These are phyloP conservation scores for Monopis laevigella DNA, from an alignment of 2,888 invertebrate genomes.

Conservation along the genomic window DNA sequence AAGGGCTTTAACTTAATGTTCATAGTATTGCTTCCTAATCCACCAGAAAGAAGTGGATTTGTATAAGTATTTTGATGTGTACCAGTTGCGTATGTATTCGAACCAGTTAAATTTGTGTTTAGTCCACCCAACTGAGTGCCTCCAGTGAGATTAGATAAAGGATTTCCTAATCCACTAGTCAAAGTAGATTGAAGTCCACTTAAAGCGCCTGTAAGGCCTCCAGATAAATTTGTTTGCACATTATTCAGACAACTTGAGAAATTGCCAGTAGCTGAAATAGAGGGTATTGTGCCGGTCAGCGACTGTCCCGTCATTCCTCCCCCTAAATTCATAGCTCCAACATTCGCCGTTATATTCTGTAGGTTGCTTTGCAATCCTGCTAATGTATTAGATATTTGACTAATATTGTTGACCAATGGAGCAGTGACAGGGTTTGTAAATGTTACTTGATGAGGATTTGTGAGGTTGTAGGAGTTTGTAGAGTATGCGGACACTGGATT, in stretches of 20 bases:
- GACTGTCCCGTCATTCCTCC: slow-evolving; percentile 50
- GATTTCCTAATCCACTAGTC: slow-evolving; percentile 49
- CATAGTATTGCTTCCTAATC: slow-evolving; percentile 67
- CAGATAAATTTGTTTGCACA: slow-evolving; percentile 49
- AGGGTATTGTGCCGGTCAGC: slow-evolving; percentile 56
- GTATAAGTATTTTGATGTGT: slow-evolving; percentile 73
- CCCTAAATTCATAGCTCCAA: slow-evolving; percentile 51
- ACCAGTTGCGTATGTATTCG: slow-evolving; percentile 43
- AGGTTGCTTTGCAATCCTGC: slow-evolving; percentile 58
- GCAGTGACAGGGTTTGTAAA: slow-evolving; percentile 61
- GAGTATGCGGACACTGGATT: slow-evolving; percentile 62
- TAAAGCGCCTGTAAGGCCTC: slow-evolving; percentile 48
- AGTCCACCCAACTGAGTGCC: slow-evolving; percentile 49
- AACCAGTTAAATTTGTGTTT: slow-evolving; percentile 47
- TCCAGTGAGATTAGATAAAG: slow-evolving; percentile 47
- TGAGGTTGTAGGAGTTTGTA: slow-evolving; percentile 48
- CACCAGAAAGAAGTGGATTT: slow-evolving; percentile 69
- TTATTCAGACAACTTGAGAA: slow-evolving; percentile 54
- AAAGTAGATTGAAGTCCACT: slow-evolving; percentile 52
- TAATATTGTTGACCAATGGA: slow-evolving; percentile 57
- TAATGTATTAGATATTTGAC: slow-evolving; percentile 57
- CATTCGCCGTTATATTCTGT: slow-evolving; percentile 52
- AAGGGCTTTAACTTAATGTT: slow-evolving; percentile 75
- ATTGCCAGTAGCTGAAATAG: slow-evolving; percentile 41
- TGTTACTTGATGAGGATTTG: slow-evolving; percentile 61